Percentiles rank a stretch among this genome's conserved stretches.
phyloP scores from a whole-genome alignment of 2,113 vertebrate genomes.

The Picathartes gymnocephalus region DNA sequence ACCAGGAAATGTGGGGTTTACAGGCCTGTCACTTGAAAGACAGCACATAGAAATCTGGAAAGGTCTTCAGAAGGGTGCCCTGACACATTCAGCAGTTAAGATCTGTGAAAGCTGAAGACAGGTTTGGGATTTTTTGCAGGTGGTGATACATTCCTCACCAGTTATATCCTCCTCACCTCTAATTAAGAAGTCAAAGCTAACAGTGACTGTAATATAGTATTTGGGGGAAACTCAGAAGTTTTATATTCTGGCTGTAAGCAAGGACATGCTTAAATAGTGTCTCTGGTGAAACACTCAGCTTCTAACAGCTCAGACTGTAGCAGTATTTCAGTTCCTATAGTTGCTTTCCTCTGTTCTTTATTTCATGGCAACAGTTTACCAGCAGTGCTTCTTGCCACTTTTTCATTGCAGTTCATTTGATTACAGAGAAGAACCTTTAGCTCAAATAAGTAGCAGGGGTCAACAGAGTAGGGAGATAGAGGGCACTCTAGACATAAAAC shows the following conservation, averaged over 20 bases:
- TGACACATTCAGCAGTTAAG: not conserved
- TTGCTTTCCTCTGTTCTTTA: not conserved
- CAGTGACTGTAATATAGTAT: not conserved
- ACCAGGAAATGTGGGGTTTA: not conserved
- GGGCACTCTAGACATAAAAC: not conserved
- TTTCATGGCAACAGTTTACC: not conserved
- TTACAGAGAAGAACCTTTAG: not conserved
- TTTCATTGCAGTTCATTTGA: not conserved
- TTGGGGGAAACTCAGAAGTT: not conserved
- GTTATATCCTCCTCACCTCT: not conserved
- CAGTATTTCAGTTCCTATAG: not conserved
- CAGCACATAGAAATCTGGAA: not conserved
- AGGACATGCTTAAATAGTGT: not conserved
- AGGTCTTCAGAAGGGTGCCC: not conserved
- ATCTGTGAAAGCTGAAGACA: not conserved
- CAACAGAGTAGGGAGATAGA: not conserved
- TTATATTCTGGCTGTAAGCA: not conserved
- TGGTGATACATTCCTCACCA: not conserved
- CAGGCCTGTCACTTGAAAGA: not conserved
- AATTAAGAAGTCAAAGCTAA: not conserved
- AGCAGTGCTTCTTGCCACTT: not conserved
- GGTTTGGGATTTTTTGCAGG: rapidly evolving
- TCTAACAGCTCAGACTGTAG: not conserved
- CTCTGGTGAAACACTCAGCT: not conserved
- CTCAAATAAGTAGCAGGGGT: not conserved